Base-by-base conservation (phyloP, 2,888 invertebrate genomes). In the Macaria liturata region DNA sequence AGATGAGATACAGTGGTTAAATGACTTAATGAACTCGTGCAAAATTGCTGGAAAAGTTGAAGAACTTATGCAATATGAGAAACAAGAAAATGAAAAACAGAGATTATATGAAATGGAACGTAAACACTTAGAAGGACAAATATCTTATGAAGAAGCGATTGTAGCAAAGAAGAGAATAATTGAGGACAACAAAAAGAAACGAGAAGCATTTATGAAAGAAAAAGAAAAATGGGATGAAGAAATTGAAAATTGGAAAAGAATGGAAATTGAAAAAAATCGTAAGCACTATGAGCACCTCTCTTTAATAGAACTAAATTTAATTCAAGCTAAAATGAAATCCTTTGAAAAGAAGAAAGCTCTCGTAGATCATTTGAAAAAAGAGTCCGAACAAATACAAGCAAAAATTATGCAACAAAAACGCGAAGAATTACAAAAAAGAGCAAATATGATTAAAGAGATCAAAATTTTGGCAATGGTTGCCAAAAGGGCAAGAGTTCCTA, bases 121-220 rank as follows among this genome's bases (percentile, higher is more conserved):
- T 66, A 94, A 94, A 75, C 94, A 94, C 79, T 74, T 94, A 44
- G 77, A 91, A 70, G 94, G 94, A 1, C 86, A 93, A 68, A 82
- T 94, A 55, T 92, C 93, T 7, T 84, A 92, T 50, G 94, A 94
- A 81, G 93, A 94, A 76, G 93, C 94, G 5, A 78, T 93, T 31
- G 71, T 94, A 49, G 93, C 94, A 0, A 94, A 93, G 75, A 85
- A 89, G 64, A 92, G 89, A 65, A 54, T 91, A 0, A 52, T 83
- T 8, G 86, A 92, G 58, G 76, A 79, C 9, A 93, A 93, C 67
- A 92, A 88, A 80, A 84, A 84, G 63, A 93, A 91, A 74, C 89
- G 91, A 68, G 82, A 88, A 67, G 78, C 89, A 9, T 91, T 93
- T 66, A 72, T 92, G 58, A 86, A 89, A 73, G 93, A 93, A 75